Percentiles rank a stretch among this genome's conserved stretches.
These are phyloP conservation scores for Sesia apiformis DNA, from an alignment of 2,888 invertebrate species.

Conservation along the genomic window DNA sequence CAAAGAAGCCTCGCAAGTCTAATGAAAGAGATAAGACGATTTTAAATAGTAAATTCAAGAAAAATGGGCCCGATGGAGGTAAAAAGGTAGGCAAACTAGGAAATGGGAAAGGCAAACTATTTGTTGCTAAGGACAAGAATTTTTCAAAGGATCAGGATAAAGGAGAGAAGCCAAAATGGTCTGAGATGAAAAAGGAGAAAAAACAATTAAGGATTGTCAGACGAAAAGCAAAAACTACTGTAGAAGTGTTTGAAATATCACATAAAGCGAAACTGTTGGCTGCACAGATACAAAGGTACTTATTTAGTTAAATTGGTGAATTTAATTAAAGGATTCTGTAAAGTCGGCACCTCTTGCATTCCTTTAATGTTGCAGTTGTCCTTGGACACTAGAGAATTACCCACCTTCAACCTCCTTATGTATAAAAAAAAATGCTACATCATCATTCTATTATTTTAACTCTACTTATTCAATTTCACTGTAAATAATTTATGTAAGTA, in stretches of 20 bases:
- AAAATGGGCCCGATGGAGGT: background rate
- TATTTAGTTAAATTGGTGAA: background rate
- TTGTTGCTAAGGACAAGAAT: conserved; percentile 18
- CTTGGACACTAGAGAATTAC: too few relatives aligned
- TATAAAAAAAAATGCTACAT: background rate
- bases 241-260: conserved; percentile 59
- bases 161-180: conserved; percentile 78
- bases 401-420: background rate
- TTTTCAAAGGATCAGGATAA: conserved; percentile 27
- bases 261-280: conserved; percentile 59
- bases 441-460: too few relatives aligned
- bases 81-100: conserved; percentile 19
- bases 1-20: background rate
- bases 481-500: too few relatives aligned
- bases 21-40: background rate
- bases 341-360: too few relatives aligned
- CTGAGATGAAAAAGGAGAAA: conserved; percentile 82
- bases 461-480: too few relatives aligned
- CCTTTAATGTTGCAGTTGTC: too few relatives aligned
- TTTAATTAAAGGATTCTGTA: too few relatives aligned
- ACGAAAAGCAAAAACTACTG: conserved; percentile 73
- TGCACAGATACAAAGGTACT: conserved; percentile 60
- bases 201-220: conserved; percentile 80
- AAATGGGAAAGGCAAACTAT: conserved; percentile 11
- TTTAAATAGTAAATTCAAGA: background rate